Conservation (phyloP, 2,797 vertebrate species). For the Hoplostethus mediterraneus region DNA sequence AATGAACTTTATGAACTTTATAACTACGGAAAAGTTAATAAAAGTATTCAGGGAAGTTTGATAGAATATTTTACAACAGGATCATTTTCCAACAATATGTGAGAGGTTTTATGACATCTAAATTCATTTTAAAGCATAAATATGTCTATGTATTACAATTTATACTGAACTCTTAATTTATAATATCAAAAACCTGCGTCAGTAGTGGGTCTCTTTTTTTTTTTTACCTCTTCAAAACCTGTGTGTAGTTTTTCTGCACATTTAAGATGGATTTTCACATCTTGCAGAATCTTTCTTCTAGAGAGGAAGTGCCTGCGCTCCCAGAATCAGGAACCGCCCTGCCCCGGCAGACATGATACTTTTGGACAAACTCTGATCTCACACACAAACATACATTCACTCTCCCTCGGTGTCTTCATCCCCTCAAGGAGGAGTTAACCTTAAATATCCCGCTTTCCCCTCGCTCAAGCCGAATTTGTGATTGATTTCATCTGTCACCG, state of each 20-base stretch:
- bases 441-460: conserved; percentile 25
- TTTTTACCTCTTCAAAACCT: no score
- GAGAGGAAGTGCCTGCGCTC: background rate
- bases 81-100: background rate
- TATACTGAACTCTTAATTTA: background rate
- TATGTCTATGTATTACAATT: background rate
- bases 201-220: no score
- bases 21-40: background rate
- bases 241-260: no score
- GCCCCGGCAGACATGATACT: conserved; percentile 21
- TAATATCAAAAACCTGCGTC: no score
- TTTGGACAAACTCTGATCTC: conserved; percentile 10
- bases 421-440: conserved; percentile 30
- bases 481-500: conserved; percentile 77
- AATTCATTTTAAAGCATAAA: background rate
- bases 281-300: background rate
- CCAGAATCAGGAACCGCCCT: conserved; percentile 4
- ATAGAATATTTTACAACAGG: background rate
- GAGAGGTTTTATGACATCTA: background rate
- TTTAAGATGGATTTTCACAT: background rate
- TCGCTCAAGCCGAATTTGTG: conserved; percentile 60
- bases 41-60: background rate
- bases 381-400: conserved; percentile 46
- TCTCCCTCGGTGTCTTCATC: conserved; percentile 22
- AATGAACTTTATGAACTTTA: background rate